These are phyloP conservation scores for Zaprionus nigranus DNA, from an alignment of 1,140 invertebrate species.

Conservation along the genomic window DNA sequence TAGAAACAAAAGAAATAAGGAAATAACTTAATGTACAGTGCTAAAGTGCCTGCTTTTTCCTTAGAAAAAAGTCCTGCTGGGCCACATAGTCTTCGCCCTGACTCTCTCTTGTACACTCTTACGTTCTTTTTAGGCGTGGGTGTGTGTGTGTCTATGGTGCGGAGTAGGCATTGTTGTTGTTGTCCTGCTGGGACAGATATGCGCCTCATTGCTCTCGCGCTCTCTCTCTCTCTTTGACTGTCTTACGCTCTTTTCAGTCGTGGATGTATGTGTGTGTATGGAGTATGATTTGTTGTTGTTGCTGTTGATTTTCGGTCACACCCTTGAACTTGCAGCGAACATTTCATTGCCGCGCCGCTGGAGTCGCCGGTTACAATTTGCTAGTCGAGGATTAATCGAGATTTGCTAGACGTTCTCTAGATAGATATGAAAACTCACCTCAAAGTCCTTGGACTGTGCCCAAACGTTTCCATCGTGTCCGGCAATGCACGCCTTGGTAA, in stretches of 20 bases:
- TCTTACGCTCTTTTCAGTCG: conserved; percentile 1
- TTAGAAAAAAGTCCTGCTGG: conserved; percentile 31
- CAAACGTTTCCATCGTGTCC: conserved; percentile 97
- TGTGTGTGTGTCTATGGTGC: conserved; percentile 18
- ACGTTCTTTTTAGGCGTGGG: conserved; percentile 12
- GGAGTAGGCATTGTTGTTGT: conserved; percentile 10
- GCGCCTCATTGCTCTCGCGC: background rate
- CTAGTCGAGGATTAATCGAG: conserved; percentile 14
- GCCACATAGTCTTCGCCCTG: conserved; percentile 7
- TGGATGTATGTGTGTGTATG: conserved; percentile 19
- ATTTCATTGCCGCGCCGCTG: conserved; percentile 49
- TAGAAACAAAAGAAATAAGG: background rate
- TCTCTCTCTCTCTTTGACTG: conserved; percentile 10
- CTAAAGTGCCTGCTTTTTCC: too few relatives aligned
- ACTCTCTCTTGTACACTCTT: conserved; percentile 11
- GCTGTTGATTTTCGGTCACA: conserved; percentile 67
- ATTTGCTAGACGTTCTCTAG: background rate
- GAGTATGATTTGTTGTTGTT: conserved; percentile 33
- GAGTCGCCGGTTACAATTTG: conserved; percentile 11
- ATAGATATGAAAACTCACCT: conserved; percentile 88
- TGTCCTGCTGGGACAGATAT: conserved; percentile 29
- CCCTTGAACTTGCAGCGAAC: conserved; percentile 81
- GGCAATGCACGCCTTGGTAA: conserved; percentile 96
- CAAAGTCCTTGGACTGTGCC: conserved; percentile 96
- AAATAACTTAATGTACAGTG: background rate